Conservation (phyloP, 2,797 vertebrate species). For the Oreonectes daqikongensis region DNA sequence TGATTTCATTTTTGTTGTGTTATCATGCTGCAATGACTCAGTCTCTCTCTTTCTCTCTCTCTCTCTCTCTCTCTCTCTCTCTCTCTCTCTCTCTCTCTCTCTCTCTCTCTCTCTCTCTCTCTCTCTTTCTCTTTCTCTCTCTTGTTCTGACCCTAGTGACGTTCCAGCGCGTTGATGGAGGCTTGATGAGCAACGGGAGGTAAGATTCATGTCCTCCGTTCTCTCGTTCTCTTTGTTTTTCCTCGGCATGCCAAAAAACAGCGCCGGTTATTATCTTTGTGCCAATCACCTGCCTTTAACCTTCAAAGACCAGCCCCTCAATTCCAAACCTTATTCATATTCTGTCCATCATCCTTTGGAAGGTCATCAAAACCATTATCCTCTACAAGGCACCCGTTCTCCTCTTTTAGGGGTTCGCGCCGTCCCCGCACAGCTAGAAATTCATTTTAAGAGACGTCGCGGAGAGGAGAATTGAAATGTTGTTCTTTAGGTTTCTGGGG, state of each 20-base stretch:
- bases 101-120: too few relatives aligned
- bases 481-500: conserved; percentile 15
- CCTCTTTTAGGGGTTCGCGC: conserved; percentile 19
- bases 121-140: conserved; percentile 24
- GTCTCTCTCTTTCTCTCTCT: conserved; percentile 2
- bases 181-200: conserved; percentile 99
- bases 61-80: conserved; percentile 47
- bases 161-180: conserved; percentile 97
- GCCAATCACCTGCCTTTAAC: conserved; percentile 50
- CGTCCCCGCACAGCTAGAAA: conserved; percentile 21
- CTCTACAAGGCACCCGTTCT: conserved; percentile 21
- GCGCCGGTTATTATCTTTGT: conserved; percentile 41
- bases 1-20: not conserved
- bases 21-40: conserved; percentile 1
- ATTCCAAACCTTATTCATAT: conserved; percentile 49
- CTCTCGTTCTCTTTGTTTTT: conserved; percentile 33
- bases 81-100: conserved; percentile 15
- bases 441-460: conserved; percentile 6
- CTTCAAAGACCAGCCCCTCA: conserved; percentile 39
- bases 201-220: conserved; percentile 66
- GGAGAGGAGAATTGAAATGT: conserved; percentile 14
- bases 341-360: conserved; percentile 54
- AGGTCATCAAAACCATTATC: conserved; percentile 54
- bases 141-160: conserved; percentile 79
- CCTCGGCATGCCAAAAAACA: conserved; percentile 22